A percentile compares a stretch with the other conserved stretches of the same genome.
These are phyloP conservation scores for Spisula subtruncata DNA, from an alignment of 2,888 invertebrate genomes.

Conservation along the genomic window DNA sequence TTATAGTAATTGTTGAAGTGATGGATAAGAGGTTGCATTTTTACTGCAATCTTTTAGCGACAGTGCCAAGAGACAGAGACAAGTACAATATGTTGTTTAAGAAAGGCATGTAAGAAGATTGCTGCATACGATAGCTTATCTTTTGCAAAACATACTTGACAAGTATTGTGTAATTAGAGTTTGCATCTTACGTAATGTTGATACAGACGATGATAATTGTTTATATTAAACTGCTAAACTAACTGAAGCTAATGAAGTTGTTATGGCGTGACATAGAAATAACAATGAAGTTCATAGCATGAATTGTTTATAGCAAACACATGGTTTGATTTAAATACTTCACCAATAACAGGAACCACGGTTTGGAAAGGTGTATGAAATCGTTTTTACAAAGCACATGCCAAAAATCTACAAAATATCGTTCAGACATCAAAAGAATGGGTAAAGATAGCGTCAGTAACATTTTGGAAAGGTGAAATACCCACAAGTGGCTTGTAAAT, in stretches of 20 bases:
- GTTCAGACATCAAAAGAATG: not conserved
- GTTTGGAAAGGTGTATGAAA: not conserved
- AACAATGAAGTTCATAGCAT: not conserved
- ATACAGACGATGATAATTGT: not conserved
- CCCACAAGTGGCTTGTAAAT: constrained; percentile 15
- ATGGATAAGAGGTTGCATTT: no score
- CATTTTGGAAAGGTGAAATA: constrained; percentile 4
- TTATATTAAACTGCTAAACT: not conserved
- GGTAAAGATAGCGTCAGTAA: not conserved
- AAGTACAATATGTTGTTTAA: not conserved
- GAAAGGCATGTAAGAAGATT: not conserved
- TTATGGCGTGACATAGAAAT: not conserved
- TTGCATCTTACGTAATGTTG: not conserved
- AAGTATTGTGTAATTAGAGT: not conserved
- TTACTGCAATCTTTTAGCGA: no score
- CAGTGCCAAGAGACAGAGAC: not conserved
- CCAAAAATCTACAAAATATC: constrained; percentile 1
- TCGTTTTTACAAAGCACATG: not conserved
- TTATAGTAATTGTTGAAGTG: no score
- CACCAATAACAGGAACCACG: not conserved
- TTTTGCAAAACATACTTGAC: not conserved
- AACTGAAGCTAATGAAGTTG: not conserved
- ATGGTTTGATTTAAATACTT: not conserved
- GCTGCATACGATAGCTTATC: not conserved
- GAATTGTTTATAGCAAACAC: not conserved